Evolutionary conservation across 2,888 invertebrate species (phyloP).

Genomic region (Fabriciana adippe): DNA sequence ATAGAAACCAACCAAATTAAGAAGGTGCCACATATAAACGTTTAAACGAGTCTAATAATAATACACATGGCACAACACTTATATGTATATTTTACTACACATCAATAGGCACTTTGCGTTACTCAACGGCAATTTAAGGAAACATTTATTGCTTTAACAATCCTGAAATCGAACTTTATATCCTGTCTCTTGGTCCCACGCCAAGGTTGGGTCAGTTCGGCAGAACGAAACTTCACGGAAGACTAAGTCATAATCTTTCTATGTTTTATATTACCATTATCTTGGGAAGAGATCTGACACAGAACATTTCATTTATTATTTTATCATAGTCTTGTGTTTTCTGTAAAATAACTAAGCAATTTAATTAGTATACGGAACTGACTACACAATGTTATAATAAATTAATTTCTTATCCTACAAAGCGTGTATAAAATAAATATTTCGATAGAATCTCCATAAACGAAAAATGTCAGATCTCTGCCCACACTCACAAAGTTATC

Average conservation of each 20-base stretch:
- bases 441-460: not conserved
- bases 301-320: not conserved
- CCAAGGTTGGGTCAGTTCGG: constrained; percentile 45
- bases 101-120: constrained; percentile 64
- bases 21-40: constrained; percentile 29
- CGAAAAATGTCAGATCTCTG: constrained; percentile 8
- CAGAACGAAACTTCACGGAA: constrained; percentile 22
- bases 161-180: constrained; percentile 32
- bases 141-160: constrained; percentile 48
- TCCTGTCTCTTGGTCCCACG: constrained; percentile 53
- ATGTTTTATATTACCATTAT: not conserved
- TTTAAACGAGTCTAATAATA: constrained; percentile 29
- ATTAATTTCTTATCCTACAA: not conserved
- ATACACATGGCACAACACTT: constrained; percentile 35
- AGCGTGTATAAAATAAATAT: not conserved
- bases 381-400: not conserved
- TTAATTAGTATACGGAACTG: not conserved
- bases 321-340: too few relatives aligned
- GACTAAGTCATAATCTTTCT: constrained; percentile 21
- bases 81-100: constrained; percentile 50
- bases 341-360: not conserved
- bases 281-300: constrained; percentile 13
- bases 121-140: constrained; percentile 46
- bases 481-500: constrained; percentile 6
- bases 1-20: constrained; percentile 22